These are phyloP conservation scores for Tychaedon coryphoeus DNA, from an alignment of 2,113 vertebrate species.

Conservation along the genomic window DNA sequence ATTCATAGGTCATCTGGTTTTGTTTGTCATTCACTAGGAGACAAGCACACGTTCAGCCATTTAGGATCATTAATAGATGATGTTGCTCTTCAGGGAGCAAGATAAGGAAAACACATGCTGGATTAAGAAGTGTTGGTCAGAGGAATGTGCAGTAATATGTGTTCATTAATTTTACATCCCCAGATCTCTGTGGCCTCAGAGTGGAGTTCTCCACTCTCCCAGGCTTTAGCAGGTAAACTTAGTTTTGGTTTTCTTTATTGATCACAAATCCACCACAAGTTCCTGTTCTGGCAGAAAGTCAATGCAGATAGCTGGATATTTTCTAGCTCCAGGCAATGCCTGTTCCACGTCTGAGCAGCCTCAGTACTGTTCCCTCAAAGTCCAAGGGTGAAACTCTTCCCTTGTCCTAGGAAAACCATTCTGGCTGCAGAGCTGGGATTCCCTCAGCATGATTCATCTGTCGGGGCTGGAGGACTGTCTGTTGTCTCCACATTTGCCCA, in stretches of 20 bases:
- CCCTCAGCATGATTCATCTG: background rate
- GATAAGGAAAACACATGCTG: background rate
- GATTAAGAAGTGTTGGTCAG: background rate
- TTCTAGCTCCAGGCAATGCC: background rate
- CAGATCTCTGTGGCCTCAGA: background rate
- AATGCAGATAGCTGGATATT: background rate
- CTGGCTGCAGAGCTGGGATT: background rate
- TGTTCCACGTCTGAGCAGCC: background rate
- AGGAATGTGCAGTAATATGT: background rate
- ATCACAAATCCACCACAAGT: background rate
- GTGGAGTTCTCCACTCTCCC: background rate
- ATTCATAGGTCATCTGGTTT: background rate
- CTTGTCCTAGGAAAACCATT: background rate
- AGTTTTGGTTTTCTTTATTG: background rate
- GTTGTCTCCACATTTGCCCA: background rate
- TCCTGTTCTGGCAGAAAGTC: background rate
- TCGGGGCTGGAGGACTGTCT: accelerated
- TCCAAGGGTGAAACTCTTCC: background rate
- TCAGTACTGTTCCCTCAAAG: background rate
- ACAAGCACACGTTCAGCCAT: background rate
- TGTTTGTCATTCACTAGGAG: background rate
- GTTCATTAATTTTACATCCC: background rate
- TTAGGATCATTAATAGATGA: background rate
- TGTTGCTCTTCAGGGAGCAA: background rate
- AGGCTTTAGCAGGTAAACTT: background rate